These are phyloP conservation scores for Parochlus steinenii DNA, from an alignment of 2,888 invertebrate species.

Conservation along the genomic window DNA sequence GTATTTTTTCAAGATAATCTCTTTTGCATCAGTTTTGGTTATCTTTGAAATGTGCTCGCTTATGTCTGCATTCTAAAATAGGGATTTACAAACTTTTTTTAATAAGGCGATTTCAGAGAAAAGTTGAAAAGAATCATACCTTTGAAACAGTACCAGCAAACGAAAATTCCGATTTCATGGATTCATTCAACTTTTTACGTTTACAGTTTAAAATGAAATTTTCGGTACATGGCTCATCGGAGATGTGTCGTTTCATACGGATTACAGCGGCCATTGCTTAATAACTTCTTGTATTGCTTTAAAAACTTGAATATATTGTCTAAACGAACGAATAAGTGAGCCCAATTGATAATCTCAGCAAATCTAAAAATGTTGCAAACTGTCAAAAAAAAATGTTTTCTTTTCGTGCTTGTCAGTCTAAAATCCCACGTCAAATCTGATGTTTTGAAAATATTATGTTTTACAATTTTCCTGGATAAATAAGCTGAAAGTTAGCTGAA, in stretches of 20 bases:
- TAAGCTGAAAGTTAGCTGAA: too few species aligned
- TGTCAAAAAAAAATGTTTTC: too few species aligned
- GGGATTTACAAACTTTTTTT: background rate
- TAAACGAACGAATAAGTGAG: too few species aligned
- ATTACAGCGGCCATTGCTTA: slow-evolving; percentile 43
- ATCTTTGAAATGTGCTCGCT: slow-evolving; percentile 31
- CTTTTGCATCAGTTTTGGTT: slow-evolving; percentile 31
- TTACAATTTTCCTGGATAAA: too few species aligned
- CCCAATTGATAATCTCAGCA: too few species aligned
- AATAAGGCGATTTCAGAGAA: background rate
- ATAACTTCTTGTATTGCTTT: too few species aligned
- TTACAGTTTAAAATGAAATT: slow-evolving; percentile 56
- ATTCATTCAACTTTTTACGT: slow-evolving; percentile 39
- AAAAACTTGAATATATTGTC: too few species aligned
- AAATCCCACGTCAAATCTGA: too few species aligned
- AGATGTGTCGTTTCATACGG: slow-evolving; percentile 53
- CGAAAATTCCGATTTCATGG: slow-evolving; percentile 38
- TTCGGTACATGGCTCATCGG: slow-evolving; percentile 47
- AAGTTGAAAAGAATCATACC: slow-evolving; percentile 29
- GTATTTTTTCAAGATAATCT: slow-evolving; percentile 33
- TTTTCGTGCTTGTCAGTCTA: too few species aligned
- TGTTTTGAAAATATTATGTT: too few species aligned
- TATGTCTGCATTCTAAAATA: slow-evolving; percentile 30
- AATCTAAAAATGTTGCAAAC: too few species aligned
- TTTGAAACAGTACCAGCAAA: slow-evolving; percentile 57